Base-by-base conservation (phyloP, 2,113 vertebrate species). In the Myiopsitta monachus region DNA sequence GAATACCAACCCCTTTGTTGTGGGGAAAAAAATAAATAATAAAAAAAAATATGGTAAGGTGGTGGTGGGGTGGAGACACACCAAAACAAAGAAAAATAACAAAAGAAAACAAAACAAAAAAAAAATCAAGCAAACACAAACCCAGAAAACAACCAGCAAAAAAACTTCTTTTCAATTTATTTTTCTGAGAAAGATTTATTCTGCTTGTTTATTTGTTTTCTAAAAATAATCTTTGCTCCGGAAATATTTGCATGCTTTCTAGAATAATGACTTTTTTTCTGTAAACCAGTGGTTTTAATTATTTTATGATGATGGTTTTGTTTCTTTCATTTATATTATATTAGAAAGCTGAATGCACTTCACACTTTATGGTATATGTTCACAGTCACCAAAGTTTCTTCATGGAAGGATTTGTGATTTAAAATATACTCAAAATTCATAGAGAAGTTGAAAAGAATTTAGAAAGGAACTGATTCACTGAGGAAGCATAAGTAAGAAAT, bases 101-200 rank as follows among this genome's bases (percentile, higher is more conserved):
- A 27, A 27, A 38, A 11, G 38, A 52, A 38, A 28, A 13, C 1
- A 49, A 51, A n/a, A 26, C n/a, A 26, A 78, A 46, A 43, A 36
- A 27, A 74, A 59, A 9, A 14, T 24, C 5, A 24, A 7, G 27
- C 3, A 16, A 7, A 62, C 1, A 38, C 10, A 36, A 27, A 68
- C 16, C 7, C 31, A 77, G 15, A 64, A 88, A 28, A 4, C 18
- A 54, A n/a, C 6, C 16, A 46, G 10, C 5, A 36, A 49, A 14
- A 6, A 3, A 3, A 0, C 0, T 1, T 47, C 55, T 67, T 59
- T 39, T 10, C 7, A 68, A n/a, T 46, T 61, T 51, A 23, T 61
- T 62, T 83, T 88, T 83, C 38, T 21, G 5, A 57, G 26, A 66
- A 46, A 6, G 4, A 43, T 66, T 84, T 70, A 2, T 39, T 77